Base-by-base conservation (phyloP, 2,888 invertebrate genomes). In the Barypeithes pellucidus region DNA sequence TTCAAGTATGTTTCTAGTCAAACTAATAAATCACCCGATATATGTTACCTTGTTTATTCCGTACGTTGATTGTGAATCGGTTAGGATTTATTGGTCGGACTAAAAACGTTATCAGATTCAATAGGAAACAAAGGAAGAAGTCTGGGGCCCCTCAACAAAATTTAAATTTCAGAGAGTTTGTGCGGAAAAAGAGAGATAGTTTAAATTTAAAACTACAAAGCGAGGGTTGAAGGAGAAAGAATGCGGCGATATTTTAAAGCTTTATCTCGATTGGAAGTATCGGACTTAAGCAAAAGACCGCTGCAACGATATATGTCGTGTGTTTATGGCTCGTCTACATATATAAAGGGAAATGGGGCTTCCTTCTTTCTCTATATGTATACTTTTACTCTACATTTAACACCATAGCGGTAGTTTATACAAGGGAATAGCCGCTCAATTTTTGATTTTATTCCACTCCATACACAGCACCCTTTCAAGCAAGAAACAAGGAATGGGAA, bases 201-300 rank as follows among this genome's bases (percentile, higher is more conserved):
- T 81, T 80, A 80, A 81, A 81, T 80, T 81, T 79, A 80, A 81
- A 81, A 80, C 74, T 80, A 79, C 78, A 79, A 79, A 78, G 79
- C 79, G 78, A 79, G 81, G 80, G 80, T 80, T 80, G 78, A 79
- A 78, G 78, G 79, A 80, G 77, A 80, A 81, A 81, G 82, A 83
- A 83, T 82, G 81, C 79, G 81, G 81, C 84, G 80, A 85, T 84
- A 85, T 85, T 85, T 85, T 83, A 84, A 82, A 84, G 81, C 80
- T 84, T 82, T 85, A 85, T 85, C 85, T 79, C 81, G 81, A 81
- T 80, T 81, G 80, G 79, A 79, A 80, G 79, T 81, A 81, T 80
- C 79, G 78, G 78, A 79, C 78, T 77, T 77, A 76, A 75, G 78
- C 77, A 77, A 70, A 73, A 73, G 75, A 71, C 72, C 70, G 72